phyloP scores from a whole-genome alignment of 2,797 vertebrate genomes.

The Lutra lutra region DNA sequence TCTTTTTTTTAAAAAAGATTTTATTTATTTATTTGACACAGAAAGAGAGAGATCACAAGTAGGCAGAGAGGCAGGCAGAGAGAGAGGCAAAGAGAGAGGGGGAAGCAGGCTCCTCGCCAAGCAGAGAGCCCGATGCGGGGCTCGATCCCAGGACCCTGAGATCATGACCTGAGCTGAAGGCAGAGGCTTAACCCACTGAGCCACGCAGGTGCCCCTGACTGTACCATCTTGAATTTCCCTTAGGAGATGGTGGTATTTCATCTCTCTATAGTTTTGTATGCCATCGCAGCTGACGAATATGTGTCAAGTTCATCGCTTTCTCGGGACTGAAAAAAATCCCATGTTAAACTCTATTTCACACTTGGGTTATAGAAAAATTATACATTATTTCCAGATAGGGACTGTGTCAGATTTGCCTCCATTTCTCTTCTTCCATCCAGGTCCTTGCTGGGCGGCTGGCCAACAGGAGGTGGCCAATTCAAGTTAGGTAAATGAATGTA shows the following conservation, averaged over 20 bases:
- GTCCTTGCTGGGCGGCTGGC: not conserved
- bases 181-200: no score
- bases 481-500: constrained; percentile 34
- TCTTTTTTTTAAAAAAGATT: not conserved
- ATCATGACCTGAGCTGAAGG: no score
- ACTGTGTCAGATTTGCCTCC: not conserved
- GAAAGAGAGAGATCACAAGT: no score
- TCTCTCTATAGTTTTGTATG: not conserved
- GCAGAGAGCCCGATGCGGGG: no score
- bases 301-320: not conserved
- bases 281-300: not conserved
- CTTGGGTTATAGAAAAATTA: not conserved
- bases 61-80: no score
- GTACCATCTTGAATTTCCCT: not conserved
- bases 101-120: no score
- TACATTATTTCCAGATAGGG: not conserved
- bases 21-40: no score
- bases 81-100: no score
- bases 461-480: not conserved
- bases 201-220: not conserved
- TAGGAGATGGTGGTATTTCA: not conserved
- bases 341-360: not conserved
- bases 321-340: not conserved
- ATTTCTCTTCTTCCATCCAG: not conserved
- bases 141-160: no score